phyloP scores from a whole-genome alignment of 2,797 vertebrate genomes.

The Rhinella marina region DNA sequence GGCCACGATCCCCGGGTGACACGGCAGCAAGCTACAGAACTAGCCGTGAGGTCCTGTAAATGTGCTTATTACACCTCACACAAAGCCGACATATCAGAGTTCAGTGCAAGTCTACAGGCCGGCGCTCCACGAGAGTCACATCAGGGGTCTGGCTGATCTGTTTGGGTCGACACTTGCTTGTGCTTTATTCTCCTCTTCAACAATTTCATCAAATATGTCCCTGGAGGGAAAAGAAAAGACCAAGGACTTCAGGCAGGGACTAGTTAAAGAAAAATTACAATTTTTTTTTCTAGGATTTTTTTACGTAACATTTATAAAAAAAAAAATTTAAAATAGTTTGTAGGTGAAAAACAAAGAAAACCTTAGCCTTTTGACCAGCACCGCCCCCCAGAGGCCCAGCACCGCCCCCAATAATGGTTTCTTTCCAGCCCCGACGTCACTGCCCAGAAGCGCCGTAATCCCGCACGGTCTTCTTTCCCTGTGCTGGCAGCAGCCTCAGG shows the following conservation, averaged over 20 bases:
- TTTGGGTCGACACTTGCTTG: constrained; percentile 72
- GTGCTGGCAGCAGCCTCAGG: too few relatives aligned
- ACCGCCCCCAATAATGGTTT: too few relatives aligned
- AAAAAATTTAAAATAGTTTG: too few relatives aligned
- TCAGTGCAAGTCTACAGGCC: constrained; percentile 35
- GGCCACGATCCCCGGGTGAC: too few relatives aligned
- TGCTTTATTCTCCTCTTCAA: constrained; percentile 85
- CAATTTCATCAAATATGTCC: constrained; percentile 93
- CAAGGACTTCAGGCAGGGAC: background rate
- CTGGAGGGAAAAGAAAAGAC: constrained; percentile 70
- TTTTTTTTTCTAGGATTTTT: too few relatives aligned
- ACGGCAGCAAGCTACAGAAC: background rate
- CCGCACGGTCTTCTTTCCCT: too few relatives aligned
- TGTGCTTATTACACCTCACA: background rate
- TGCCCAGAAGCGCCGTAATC: too few relatives aligned
- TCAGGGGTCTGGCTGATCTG: constrained; percentile 71
- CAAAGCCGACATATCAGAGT: background rate
- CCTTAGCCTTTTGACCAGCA: too few relatives aligned
- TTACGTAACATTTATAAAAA: too few relatives aligned
- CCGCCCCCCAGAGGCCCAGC: too few relatives aligned
- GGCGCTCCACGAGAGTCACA: constrained; percentile 65
- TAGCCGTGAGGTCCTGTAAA: background rate
- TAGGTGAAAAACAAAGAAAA: too few relatives aligned
- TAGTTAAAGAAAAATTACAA: background rate
- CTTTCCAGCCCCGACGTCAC: too few relatives aligned